Evolutionary conservation across 2,113 vertebrate species (phyloP), one percentile per base, ranked within the genome.

Genomic region (Nothobranchius kuhntae): DNA sequence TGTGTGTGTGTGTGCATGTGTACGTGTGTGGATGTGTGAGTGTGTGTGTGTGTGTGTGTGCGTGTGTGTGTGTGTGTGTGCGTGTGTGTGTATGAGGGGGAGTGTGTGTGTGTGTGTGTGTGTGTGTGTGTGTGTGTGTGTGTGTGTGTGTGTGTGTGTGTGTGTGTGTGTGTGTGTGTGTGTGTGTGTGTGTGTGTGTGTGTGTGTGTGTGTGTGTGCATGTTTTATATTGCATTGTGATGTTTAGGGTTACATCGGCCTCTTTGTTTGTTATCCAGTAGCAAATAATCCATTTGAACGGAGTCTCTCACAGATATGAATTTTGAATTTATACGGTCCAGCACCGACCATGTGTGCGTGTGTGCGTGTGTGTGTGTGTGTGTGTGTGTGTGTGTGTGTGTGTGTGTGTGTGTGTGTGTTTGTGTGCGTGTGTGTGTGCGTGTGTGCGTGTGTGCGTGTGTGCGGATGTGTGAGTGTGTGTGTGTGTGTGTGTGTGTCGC

Each of bases 271-370:
- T 85, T 87, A 80, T 78, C 75, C 73, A 75, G 38, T 67, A 63
- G 56, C 83, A 81, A 68, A 68, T 78, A 78, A 84, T 82, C 53
- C 57, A 54, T 77, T 65, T 71, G 73, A 80, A 71, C 61, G 75
- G 62, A 79, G 61, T 72, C 68, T 82, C 45, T 80, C 63, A 42
- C 68, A 65, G 75, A 61, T 69, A 67, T 65, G 77, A 62, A 73
- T 83, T 68, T 75, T 83, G 69, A 61, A 86, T 87, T 80, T 63
- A 65, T 65, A 65, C 45, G 56, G 63, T 58, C 66, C 72, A 60
- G 59, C 57, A 15, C 36, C 77, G 84, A 84, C 82, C 84, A 1
- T 30, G 30, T 30, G 30, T 30, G 30, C 1, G 30, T 30, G 30
- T 4, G 30, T 30, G 30, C 1, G 30, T 30, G 30, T 4, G 30